A percentile compares a stretch with the other conserved stretches of the same genome.
Evolutionary conservation across 1,140 invertebrate genomes (phyloP).

Genomic region (Atta cephalotes): DNA sequence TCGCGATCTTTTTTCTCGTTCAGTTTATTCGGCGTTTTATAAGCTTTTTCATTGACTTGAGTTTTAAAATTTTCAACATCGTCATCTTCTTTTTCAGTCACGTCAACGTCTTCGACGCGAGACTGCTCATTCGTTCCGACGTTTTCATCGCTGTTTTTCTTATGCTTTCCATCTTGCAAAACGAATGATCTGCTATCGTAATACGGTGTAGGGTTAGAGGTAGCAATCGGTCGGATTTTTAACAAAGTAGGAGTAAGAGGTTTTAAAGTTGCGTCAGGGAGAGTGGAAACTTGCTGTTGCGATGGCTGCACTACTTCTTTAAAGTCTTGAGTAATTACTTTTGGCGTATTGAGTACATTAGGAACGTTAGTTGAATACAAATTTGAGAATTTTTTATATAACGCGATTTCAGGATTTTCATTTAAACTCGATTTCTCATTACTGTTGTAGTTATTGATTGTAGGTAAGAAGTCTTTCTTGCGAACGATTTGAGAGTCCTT

Average conservation of each 20-base stretch:
- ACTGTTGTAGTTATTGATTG: neutral
- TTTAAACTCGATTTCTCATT: neutral
- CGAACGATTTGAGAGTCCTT: neutral
- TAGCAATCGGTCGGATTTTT: neutral
- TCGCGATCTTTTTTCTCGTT: neutral
- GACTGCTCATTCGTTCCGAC: neutral
- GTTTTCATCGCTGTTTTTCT: neutral
- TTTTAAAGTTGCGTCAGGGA: conserved; percentile 14
- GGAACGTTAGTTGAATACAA: neutral
- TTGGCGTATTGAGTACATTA: neutral
- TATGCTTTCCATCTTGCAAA: neutral
- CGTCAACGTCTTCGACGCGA: neutral
- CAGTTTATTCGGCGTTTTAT: neutral
- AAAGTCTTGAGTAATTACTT: conserved; percentile 8
- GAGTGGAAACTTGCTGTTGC: conserved; percentile 26
- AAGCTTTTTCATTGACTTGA: neutral
- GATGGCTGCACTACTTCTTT: neutral
- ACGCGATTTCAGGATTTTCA: neutral
- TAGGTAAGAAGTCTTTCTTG: neutral
- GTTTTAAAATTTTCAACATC: conserved; percentile 31
- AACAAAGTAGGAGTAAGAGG: neutral
- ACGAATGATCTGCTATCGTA: conserved; percentile 1
- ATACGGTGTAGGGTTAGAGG: conserved; percentile 5
- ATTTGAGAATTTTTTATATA: conserved; percentile 6
- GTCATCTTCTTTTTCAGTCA: neutral